Evolutionary conservation across 2,888 invertebrate species (phyloP).

Genomic region (Antheraea yamamai): DNA sequence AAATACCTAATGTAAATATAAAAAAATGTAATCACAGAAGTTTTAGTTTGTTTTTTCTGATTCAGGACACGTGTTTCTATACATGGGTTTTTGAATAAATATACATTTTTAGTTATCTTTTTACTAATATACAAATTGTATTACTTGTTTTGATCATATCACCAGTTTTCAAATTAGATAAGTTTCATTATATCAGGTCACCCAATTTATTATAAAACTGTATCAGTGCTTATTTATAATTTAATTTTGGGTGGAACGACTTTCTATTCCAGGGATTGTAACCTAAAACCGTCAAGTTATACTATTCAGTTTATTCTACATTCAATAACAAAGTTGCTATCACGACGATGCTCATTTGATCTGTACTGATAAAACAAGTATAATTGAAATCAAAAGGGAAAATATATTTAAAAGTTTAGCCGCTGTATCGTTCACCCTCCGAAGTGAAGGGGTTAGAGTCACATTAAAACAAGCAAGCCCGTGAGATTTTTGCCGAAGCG

Average conservation of each 20-base stretch:
- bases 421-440: conserved; percentile 47
- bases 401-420: conserved; percentile 39
- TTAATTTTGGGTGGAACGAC: too few species aligned
- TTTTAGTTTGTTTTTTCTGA: background rate
- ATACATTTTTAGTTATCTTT: background rate
- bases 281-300: background rate
- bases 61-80: background rate
- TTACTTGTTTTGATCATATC: background rate
- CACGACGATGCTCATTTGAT: background rate
- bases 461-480: conserved; percentile 49
- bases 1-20: too few species aligned
- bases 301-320: background rate
- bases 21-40: too few species aligned
- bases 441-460: conserved; percentile 50
- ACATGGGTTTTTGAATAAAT: background rate
- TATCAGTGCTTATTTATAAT: background rate
- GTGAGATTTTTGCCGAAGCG: conserved; percentile 39
- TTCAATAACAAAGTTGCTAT: background rate
- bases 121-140: background rate
- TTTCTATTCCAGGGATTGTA: background rate
- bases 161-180: background rate
- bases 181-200: background rate
- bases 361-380: conserved; percentile 12
- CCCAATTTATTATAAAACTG: background rate
- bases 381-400: conserved; percentile 39